Percentiles rank a stretch among this genome's conserved stretches.
phyloP scores from a whole-genome alignment of 2,888 invertebrate species.

The Neoaliturus tenellus region DNA sequence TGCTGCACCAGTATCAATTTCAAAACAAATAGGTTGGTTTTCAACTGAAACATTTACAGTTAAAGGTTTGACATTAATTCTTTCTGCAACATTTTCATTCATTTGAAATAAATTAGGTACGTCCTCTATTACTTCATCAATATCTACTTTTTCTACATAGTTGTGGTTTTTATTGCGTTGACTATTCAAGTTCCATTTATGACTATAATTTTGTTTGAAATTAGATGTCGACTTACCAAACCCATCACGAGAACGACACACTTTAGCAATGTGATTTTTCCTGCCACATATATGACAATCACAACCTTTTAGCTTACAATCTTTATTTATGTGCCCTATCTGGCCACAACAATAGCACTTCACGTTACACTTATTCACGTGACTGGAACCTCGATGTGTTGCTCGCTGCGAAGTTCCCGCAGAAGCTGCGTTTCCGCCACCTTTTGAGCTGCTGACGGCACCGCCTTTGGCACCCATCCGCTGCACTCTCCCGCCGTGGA shows the following conservation, averaged over 20 bases:
- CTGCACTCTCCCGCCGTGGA: neutral
- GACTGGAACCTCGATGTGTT: neutral
- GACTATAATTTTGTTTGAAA: neutral
- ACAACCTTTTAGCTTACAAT: neutral
- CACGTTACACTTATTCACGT: neutral
- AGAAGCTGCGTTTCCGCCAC: neutral
- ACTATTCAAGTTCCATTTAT: neutral
- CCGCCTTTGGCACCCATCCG: neutral
- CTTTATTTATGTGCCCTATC: neutral
- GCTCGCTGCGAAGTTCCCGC: neutral
- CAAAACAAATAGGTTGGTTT: constrained; percentile 2
- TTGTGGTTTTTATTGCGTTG: neutral
- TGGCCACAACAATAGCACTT: constrained; percentile 44
- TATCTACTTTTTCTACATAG: neutral
- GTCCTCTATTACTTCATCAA: neutral
- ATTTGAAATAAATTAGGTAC: neutral
- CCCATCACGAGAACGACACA: neutral
- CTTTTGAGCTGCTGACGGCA: neutral
- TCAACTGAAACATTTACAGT: neutral
- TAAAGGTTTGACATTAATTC: neutral
- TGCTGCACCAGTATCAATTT: constrained; percentile 40
- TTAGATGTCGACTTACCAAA: neutral
- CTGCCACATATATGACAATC: constrained; percentile 41
- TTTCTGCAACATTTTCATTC: neutral
- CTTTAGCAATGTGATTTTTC: constrained; percentile 8